phyloP scores from a whole-genome alignment of 2,113 vertebrate species.

The Syngnathus typhle region DNA sequence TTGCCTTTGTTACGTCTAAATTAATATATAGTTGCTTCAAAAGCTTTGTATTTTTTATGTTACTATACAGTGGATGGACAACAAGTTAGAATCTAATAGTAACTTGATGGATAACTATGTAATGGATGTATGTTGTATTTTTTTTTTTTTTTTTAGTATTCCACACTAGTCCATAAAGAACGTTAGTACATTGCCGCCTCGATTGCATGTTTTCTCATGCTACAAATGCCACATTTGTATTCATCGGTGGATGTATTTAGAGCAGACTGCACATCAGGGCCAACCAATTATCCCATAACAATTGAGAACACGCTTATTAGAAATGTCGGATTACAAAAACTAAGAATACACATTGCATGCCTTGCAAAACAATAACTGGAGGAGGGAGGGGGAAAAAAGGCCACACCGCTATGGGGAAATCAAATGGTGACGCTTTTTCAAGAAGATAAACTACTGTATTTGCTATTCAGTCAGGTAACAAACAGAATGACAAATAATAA shows the following conservation, averaged over 20 bases:
- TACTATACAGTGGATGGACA: background rate
- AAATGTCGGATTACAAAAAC: constrained; percentile 61
- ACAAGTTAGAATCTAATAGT: background rate
- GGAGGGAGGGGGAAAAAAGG: constrained; percentile 5
- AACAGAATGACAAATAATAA: constrained; percentile 8
- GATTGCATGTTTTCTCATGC: constrained; percentile 23
- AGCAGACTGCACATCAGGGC: constrained; percentile 49
- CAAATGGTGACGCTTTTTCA: constrained; percentile 20
- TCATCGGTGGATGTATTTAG: constrained; percentile 31
- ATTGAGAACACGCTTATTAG: constrained; percentile 59
- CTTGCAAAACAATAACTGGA: constrained; percentile 46
- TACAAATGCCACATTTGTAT: constrained; percentile 50
- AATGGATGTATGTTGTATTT: background rate
- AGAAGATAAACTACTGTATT: background rate
- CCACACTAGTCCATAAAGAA: background rate
- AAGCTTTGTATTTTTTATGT: background rate
- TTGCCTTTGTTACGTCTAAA: constrained; percentile 2
- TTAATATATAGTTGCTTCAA: background rate
- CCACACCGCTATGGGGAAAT: constrained; percentile 29
- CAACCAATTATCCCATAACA: constrained; percentile 63
- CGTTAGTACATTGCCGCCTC: constrained; percentile 6
- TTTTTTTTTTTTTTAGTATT: background rate
- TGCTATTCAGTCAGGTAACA: background rate
- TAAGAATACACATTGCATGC: constrained; percentile 37
- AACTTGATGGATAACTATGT: background rate